Base-by-base conservation (phyloP, 2,113 vertebrate genomes). In the Garra rufa region DNA sequence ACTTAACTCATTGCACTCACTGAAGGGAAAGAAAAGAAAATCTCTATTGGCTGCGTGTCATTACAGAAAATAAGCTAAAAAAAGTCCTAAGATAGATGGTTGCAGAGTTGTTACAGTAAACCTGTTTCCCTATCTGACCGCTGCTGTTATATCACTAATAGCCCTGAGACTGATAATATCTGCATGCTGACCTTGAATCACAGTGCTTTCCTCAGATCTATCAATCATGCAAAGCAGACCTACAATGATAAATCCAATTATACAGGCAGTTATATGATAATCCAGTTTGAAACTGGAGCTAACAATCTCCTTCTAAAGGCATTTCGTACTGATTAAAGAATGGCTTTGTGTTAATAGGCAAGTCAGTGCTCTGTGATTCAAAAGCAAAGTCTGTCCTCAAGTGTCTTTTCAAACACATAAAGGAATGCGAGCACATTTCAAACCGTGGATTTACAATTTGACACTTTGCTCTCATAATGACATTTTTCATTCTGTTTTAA, bases 251-350 rank as follows among this genome's bases (percentile, higher is more conserved):
- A 86, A 84, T 75, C 41, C 61, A 52, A 71, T 87, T 81, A 76
- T 43, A 70, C 82, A 82, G 43, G 30, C 46, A 50, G 52, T 52
- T 75, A 84, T 63, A 38, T 38, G 48, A 41, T 83, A 85, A 88
- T 88, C 84, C 84, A 80, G 63, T 87, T 71, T 65, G 38, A 85
- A 67, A 57, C 65, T 55, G 41, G 14, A 59, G 63, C 67, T 85
- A 83, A 84, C 28, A 59, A 76, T 65, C 43, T 34, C 46, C 63
- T 69, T 73, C 44, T 59, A 55, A 50, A 65, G 52, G 38, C 52
- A 55, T 73, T 79, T 81, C 14, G 26, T 71, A 17, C 21, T 52
- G 70, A 81, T 84, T 76, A 59, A 85, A 85, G 24, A 61, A 61
- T 61, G n/a, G 4, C 9, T 26, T 41, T n/a, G 30, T 82, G 76